A percentile compares a stretch with the other conserved stretches of the same genome.
Conservation (phyloP, 2,888 invertebrate genomes). For the Itoplectis maculator region DNA sequence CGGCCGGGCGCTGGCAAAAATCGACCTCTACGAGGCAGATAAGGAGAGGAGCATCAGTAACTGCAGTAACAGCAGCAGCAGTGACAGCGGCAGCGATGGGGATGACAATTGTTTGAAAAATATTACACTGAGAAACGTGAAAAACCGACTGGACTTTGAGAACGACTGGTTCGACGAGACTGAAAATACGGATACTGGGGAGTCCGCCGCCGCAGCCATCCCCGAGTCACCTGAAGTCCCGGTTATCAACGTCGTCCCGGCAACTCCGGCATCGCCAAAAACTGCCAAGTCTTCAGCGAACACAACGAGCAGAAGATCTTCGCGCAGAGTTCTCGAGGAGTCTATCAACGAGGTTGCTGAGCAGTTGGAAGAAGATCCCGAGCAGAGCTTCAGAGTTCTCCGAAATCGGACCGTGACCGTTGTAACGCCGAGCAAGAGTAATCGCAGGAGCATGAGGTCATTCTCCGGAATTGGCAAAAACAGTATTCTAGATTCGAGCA, state of each 20-base stretch:
- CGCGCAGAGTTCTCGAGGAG: neutral
- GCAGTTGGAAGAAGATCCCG: neutral
- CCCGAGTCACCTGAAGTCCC: neutral
- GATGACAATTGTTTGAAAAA: neutral
- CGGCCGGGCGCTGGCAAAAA: constrained; percentile 66
- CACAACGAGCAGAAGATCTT: neutral
- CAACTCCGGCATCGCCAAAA: neutral
- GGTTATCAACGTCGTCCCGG: neutral
- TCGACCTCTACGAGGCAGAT: constrained; percentile 72
- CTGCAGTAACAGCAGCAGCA: too few relatives aligned
- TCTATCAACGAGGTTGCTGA: neutral
- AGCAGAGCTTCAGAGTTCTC: constrained; percentile 55
- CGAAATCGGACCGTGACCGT: constrained; percentile 69
- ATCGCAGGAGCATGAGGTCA: constrained; percentile 52
- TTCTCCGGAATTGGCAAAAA: constrained; percentile 12
- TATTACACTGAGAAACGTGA: constrained; percentile 20
- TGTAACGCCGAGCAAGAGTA: constrained; percentile 40
- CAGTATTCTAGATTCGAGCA: constrained; percentile 5
- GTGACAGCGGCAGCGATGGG: neutral
- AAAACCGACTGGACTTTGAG: constrained; percentile 50
- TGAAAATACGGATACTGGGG: constrained; percentile 32
- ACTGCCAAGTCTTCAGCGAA: constrained; percentile 11
- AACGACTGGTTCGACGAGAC: constrained; percentile 52
- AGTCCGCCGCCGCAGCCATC: constrained; percentile 3
- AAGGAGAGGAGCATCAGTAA: too few relatives aligned